Evolutionary conservation across 2,888 invertebrate genomes (phyloP), one percentile per base, ranked within the genome.

Genomic region (Perithous albicinctus): DNA sequence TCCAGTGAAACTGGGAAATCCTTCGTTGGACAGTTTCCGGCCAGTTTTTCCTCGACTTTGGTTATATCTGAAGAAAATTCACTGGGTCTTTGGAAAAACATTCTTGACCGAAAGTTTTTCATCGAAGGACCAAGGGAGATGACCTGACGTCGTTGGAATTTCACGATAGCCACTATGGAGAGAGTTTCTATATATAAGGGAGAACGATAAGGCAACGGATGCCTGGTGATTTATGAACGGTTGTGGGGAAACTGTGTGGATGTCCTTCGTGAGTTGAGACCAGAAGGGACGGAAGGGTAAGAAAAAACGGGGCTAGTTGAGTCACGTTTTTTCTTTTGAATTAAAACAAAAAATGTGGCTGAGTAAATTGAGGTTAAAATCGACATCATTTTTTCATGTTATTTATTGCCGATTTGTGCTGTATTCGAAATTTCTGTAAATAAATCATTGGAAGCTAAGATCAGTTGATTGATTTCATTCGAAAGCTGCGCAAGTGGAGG

Each of bases 221-320:
- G 46, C 23, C 56, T 7, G 51, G 48, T 82, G 82, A 82, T 82
- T 82, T 82, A 82, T 78, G 75, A 78, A 75, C 46, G 78, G 41
- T 64, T 48, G 73, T 61, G 64, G n/a, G n/a, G n/a, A 56, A 46
- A 48, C 77, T 51, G 18, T 72, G 72, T 35, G 81, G 54, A 54
- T 0, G 51, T 10, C 51, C 51, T 69, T 56, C 38, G 63, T 43
- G 63, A 35, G 38, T 54, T 59, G 20, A 8, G 48, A 69, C 41
- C 56, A 66, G 43, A 72, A 7, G 32, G 23, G 32, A 43, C 61
- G 38, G 51, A 66, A 6, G 26, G 12, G 43, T 72, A n/a, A n/a
- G n/a, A n/a, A n/a, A n/a, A n/a, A n/a, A n/a, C n/a, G n/a, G n/a
- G n/a, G n/a, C n/a, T n/a, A n/a, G n/a, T n/a, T n/a, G n/a, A n/a